phyloP scores from a whole-genome alignment of 1,140 invertebrate species.

The Drosophila melanogaster region Release_6_plus_ISO1_MT NT_033777.3:13007501-13008000 shows the following conservation, averaged over 20 bases:
- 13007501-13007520: background rate
- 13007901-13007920: slow-evolving; percentile 68
- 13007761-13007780: slow-evolving; percentile 11
- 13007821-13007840: slow-evolving; percentile 54
- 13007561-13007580: slow-evolving; percentile 83
- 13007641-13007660: slow-evolving; percentile 48
- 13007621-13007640: slow-evolving; percentile 53
- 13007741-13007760: background rate
- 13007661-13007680: slow-evolving; percentile 49
- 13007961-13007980: slow-evolving; percentile 77
- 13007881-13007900: slow-evolving; percentile 41
- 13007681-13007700: slow-evolving; percentile 65
- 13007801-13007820: slow-evolving; percentile 62
- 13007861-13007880: slow-evolving; percentile 55
- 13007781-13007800: slow-evolving; percentile 73
- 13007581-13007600: slow-evolving; percentile 84
- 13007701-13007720: slow-evolving; percentile 72
- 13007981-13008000: slow-evolving; percentile 70
- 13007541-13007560: slow-evolving; percentile 86
- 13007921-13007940: slow-evolving; percentile 73
- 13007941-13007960: slow-evolving; percentile 74
- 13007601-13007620: slow-evolving; percentile 78
- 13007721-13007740: no score
- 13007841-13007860: slow-evolving; percentile 72
- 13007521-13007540: slow-evolving; percentile 86